A percentile compares a stretch with the other conserved stretches of the same genome.
Conservation (phyloP, 2,797 vertebrate genomes). For the Brachyrhaphis roseni region DNA sequence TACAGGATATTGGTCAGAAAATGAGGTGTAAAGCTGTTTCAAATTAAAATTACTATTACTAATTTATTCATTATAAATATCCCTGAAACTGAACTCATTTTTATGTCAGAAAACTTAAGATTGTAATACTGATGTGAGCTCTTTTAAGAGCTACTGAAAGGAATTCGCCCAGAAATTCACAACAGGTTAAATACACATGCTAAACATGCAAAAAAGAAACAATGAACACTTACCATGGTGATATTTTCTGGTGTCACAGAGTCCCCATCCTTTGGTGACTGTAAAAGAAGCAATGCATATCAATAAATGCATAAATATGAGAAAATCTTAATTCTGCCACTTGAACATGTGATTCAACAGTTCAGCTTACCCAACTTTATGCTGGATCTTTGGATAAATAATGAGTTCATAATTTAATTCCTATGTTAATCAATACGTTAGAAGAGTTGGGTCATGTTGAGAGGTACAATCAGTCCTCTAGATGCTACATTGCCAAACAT, state of each 20-base stretch:
- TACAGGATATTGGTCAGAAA: too few species aligned
- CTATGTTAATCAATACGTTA: neutral
- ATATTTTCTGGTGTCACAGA: conserved; percentile 71
- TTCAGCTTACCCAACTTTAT: neutral
- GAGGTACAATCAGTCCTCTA: neutral
- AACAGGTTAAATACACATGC: neutral
- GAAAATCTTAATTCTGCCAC: neutral
- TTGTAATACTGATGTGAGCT: too few species aligned
- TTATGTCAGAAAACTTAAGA: too few species aligned
- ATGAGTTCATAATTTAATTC: neutral
- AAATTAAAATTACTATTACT: too few species aligned
- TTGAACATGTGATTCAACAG: neutral
- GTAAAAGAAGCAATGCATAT: conserved; percentile 10
- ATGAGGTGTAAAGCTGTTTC: too few species aligned
- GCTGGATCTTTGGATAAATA: neutral
- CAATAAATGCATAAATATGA: neutral
- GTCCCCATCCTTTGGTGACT: conserved; percentile 77
- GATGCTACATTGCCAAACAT: neutral
- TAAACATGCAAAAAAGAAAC: neutral
- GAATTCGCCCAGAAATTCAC: neutral
- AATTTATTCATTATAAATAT: too few species aligned
- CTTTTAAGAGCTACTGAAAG: neutral
- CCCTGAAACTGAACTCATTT: too few species aligned
- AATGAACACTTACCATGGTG: conserved; percentile 70
- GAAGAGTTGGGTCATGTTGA: neutral